Conservation (phyloP, 2,888 invertebrate genomes). For the Temnothorax unifasciatus region DNA sequence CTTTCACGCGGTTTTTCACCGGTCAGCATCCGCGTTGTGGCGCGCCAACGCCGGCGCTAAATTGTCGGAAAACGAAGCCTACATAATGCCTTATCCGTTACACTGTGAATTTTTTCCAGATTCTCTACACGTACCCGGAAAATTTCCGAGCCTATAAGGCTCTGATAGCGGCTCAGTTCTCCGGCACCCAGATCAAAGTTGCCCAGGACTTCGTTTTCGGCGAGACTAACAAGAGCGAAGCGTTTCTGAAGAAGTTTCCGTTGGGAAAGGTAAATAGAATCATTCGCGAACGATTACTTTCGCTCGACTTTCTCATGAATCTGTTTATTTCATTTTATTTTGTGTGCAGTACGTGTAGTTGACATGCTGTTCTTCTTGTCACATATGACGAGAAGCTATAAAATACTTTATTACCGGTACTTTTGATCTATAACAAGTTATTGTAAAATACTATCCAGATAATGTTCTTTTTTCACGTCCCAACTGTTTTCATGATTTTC, state of each 20-base stretch:
- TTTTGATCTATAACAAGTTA: not conserved
- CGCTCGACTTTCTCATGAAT: not conserved
- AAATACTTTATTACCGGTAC: not conserved
- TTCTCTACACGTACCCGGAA: slow-evolving; percentile 98
- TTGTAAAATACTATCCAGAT: not conserved
- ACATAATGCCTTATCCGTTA: slow-evolving; percentile 42
- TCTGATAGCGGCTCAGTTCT: slow-evolving; percentile 98
- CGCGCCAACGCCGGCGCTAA: slow-evolving; percentile 34
- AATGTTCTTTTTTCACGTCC: not conserved
- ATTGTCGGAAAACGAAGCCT: slow-evolving; percentile 37
- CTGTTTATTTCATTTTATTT: not conserved
- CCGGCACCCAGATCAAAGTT: slow-evolving; percentile 94
- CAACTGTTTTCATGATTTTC: not conserved
- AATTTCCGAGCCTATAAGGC: slow-evolving; percentile 99
- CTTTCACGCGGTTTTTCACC: slow-evolving; percentile 80
- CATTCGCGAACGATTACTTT: not conserved
- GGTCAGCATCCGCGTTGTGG: slow-evolving; percentile 79
- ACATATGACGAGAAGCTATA: not conserved
- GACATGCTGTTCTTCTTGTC: slow-evolving; percentile 31
- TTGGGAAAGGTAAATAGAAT: slow-evolving; percentile 94
- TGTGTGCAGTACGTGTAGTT: slow-evolving; percentile 34
- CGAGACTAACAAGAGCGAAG: slow-evolving; percentile 95
- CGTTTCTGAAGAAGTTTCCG: slow-evolving; percentile 98
- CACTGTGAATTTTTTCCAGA: slow-evolving; percentile 88
- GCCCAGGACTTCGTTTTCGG: slow-evolving; percentile 96